A percentile compares a stretch with the other conserved stretches of the same genome.
Conservation (phyloP, 2,888 invertebrate genomes). For the Lydus trimaculatus region DNA sequence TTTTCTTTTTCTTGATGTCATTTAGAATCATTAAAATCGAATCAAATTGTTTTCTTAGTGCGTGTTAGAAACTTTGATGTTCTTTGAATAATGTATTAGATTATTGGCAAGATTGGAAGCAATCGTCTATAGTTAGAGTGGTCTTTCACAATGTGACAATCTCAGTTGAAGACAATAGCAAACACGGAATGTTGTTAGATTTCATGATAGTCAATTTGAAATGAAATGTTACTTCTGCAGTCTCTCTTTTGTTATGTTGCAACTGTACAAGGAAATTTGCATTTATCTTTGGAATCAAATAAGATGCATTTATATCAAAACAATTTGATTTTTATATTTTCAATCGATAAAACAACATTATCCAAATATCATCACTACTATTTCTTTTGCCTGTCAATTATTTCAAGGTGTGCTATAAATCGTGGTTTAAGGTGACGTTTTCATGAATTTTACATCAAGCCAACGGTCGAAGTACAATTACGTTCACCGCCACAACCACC, state of each 20-base stretch:
- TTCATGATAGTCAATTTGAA: not conserved
- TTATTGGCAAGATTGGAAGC: not conserved
- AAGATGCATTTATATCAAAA: not conserved
- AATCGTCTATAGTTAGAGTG: not conserved
- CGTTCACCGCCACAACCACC: constrained; percentile 31
- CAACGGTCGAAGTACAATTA: constrained; percentile 53
- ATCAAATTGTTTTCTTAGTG: not conserved
- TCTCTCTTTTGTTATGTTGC: not conserved
- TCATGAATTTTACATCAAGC: constrained; percentile 57
- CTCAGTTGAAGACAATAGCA: not conserved
- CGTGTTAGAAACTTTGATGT: not conserved
- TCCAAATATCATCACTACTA: constrained; percentile 39
- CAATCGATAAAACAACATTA: constrained; percentile 42
- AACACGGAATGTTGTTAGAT: not conserved
- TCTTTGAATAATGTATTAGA: not conserved
- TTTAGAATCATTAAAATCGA: not conserved
- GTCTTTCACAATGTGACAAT: not conserved
- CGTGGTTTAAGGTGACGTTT: constrained; percentile 52
- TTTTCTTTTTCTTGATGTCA: not conserved
- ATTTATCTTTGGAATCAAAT: not conserved
- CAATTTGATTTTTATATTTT: not conserved
- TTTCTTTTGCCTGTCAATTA: constrained; percentile 53
- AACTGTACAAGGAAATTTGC: not conserved
- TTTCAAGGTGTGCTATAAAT: constrained; percentile 55
- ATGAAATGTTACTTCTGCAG: not conserved